Evolutionary conservation across 2,797 vertebrate species (phyloP).

Genomic region (Sternotherus odoratus): DNA sequence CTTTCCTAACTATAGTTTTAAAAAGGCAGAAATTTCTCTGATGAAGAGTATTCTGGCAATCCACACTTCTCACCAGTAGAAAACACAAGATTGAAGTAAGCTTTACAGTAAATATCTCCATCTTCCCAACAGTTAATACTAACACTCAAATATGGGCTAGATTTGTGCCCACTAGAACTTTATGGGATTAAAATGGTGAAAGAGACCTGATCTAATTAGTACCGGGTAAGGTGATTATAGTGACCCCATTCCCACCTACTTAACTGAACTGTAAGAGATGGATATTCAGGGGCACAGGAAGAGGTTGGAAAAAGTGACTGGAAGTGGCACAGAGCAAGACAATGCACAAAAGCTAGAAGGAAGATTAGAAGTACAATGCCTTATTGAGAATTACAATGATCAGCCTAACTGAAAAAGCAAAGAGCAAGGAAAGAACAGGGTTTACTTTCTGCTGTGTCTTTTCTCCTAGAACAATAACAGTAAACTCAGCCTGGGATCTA

Average conservation of each 20-base stretch:
- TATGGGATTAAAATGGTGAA: neutral
- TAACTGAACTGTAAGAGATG: neutral
- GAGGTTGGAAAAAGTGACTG: fast-evolving
- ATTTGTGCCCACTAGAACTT: neutral
- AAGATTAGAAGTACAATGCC: neutral
- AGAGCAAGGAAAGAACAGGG: neutral
- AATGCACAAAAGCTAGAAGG: neutral
- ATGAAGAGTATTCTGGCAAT: neutral
- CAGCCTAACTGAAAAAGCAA: neutral
- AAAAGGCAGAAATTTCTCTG: neutral
- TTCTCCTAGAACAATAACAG: neutral
- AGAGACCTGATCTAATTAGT: neutral
- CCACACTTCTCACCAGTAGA: neutral
- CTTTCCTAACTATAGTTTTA: neutral
- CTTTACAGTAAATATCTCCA: neutral
- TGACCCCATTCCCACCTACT: neutral
- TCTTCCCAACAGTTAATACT: neutral
- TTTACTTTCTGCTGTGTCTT: neutral
- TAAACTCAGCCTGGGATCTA: neutral
- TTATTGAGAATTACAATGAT: neutral
- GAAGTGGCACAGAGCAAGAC: neutral
- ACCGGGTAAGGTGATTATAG: neutral
- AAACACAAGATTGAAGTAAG: neutral
- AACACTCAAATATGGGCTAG: neutral
- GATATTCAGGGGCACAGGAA: neutral